Base-by-base conservation (phyloP, 1,140 invertebrate genomes). In the Pachyrhynchus sulphureomaculatus region DNA sequence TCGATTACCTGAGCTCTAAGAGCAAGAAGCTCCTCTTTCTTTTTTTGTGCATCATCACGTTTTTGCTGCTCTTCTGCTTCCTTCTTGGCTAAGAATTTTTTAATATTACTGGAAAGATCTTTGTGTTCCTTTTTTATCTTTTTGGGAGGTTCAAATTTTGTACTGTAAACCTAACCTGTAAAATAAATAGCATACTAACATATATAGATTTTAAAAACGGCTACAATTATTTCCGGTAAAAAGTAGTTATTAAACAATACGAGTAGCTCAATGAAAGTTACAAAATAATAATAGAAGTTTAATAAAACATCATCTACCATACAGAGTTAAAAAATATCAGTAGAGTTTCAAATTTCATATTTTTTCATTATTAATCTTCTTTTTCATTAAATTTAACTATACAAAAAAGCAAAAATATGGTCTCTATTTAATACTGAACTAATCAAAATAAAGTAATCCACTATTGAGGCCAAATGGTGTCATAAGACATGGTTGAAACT, bases 81-180 rank as follows among this genome's bases (percentile, higher is more conserved):
- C 71, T 88, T 89, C 64, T 86, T 86, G 4, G 86, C 88, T 8
- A 94, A 76, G 76, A 93, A 93, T 75, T 88, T 91, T 71, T 90
- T 85, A 42, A 95, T 88, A 70, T 91, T 91, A 0, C 81, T 83
- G 0, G 89, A 90, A 5, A 92, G 77, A 37, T 78, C 80, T 64
- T 82, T 84, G 57, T 81, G 83, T 24, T 84, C 82, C 62, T 87
- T 88, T 45, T 81, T 80, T 54, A 88, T 82, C 70, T 93, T 93
- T 73, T 93, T 93, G 0, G 89, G 87, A n/a, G 91, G 87, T 39
- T 86, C 81, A 74, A 90, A 91, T 65, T 87, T 86, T 0, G 88
- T 89, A 68, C 83, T 85, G 68, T 91, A 92, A 70, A 90, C 52
- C 82, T 80, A 10, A 77, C 48, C 44, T 64, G 69, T 66, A 82